Conservation (phyloP, 2,113 vertebrate genomes). For the Brienomyrus longianalis region DNA sequence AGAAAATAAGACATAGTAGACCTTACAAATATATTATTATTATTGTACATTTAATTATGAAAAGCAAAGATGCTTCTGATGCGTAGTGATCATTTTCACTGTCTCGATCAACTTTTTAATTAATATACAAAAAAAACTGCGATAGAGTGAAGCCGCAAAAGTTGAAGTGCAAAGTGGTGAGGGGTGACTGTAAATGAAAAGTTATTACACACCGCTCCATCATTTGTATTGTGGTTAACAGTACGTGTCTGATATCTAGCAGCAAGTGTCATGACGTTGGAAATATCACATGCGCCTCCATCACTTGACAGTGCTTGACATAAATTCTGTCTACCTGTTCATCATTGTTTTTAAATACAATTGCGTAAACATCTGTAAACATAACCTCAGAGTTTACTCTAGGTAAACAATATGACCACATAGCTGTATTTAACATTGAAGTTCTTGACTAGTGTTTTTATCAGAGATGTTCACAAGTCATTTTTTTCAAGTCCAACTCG, state of each 20-base stretch:
- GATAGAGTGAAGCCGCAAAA: too few species aligned
- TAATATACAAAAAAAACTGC: too few species aligned
- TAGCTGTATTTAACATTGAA: neutral
- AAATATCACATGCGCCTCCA: neutral
- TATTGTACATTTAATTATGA: too few species aligned
- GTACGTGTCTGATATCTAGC: neutral
- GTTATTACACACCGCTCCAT: neutral
- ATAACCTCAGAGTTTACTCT: neutral
- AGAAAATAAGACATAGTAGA: too few species aligned
- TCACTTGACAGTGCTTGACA: neutral
- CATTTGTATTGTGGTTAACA: neutral
- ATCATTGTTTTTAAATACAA: neutral
- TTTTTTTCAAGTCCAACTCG: too few species aligned
- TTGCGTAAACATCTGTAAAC: neutral
- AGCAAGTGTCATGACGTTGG: neutral
- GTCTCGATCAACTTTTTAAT: too few species aligned
- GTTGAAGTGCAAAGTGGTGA: too few species aligned
- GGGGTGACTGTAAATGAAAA: neutral
- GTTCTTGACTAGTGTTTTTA: neutral
- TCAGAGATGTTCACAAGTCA: neutral
- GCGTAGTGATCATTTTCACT: too few species aligned
- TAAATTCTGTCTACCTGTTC: neutral
- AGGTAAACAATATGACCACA: neutral
- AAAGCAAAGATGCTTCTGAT: too few species aligned
- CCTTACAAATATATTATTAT: too few species aligned